A percentile compares a stretch with the other conserved stretches of the same genome.
Conservation (phyloP, 2,888 invertebrate genomes). For the Andrena haemorrhoa region DNA sequence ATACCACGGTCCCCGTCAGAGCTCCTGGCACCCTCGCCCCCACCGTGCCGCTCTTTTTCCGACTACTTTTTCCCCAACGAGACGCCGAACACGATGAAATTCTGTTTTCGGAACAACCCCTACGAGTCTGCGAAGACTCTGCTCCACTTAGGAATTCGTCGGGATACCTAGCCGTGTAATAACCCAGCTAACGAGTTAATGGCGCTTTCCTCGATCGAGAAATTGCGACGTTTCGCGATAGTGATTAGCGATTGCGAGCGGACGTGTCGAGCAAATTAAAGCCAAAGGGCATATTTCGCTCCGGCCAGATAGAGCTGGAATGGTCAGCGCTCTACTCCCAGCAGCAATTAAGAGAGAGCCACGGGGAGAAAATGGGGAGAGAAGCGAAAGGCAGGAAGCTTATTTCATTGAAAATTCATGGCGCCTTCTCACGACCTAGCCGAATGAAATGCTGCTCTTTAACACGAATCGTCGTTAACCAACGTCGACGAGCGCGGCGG, state of each 20-base stretch:
- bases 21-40: background rate
- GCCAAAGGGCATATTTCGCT: background rate
- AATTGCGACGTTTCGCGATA: no score
- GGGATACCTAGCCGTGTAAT: no score
- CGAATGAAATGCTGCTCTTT: constrained; percentile 24
- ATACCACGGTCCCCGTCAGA: background rate
- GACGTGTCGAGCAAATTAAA: background rate
- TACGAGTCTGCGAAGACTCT: background rate
- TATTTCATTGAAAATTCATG: constrained; percentile 15
- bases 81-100: background rate
- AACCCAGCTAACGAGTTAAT: no score
- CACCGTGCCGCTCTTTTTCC: no score
- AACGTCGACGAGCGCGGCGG: background rate
- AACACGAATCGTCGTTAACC: constrained; percentile 22
- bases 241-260: no score
- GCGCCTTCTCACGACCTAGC: constrained; percentile 1
- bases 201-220: no score
- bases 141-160: background rate
- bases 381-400: background rate
- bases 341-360: constrained; percentile 13
- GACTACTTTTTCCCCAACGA: background rate
- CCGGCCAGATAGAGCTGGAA: background rate
- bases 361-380: background rate
- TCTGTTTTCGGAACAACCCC: background rate
- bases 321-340: background rate